Evolutionary conservation across 1,140 invertebrate genomes (phyloP), one percentile per base, ranked within the genome.

Genomic region (Platyscapa corneri): DNA sequence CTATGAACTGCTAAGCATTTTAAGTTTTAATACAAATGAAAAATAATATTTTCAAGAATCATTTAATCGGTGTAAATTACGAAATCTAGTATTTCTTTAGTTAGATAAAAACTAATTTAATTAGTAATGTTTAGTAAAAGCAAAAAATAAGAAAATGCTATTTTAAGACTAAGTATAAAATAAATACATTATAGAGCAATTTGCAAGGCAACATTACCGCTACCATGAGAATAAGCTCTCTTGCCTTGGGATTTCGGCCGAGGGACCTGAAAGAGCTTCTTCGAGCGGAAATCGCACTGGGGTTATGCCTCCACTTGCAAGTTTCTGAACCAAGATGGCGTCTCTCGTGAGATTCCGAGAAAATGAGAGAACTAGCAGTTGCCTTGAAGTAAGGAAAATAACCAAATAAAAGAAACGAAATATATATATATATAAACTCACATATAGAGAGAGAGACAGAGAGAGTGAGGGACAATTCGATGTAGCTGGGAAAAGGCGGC

Each of bases 271-370:
- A 86, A 83, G 76, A 83, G 79, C 72, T 86, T 72, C 82, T 67
- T 84, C 77, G 56, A 81, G 82, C 82, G 70, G 77, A 86, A 86
- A 86, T 84, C 86, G 56, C 72, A 81, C 70, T 70, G 76, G 85
- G 80, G 75, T 86, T 83, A 70, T 46, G 37, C 72, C 3, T 74
- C 37, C 20, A 3, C 23, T 53, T 32, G 32, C 77, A 80, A 79
- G 49, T 85, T 79, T 85, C 64, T 60, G 34, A 16, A 72, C 65
- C 34, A 80, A 81, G 30, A 80, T 72, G 79, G 64, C 64, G 37
- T 53, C 46, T 83, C 82, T 83, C 81, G 85, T 64, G 81, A 86
- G 85, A 86, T 82, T 75, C 83, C 27, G 34, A 83, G 30, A 67
- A 56, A 81, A 46, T n/a, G 42, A 72, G 74, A 70, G 3, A 37